phyloP scores from a whole-genome alignment of 2,797 vertebrate species.

The Tinamus major region DNA sequence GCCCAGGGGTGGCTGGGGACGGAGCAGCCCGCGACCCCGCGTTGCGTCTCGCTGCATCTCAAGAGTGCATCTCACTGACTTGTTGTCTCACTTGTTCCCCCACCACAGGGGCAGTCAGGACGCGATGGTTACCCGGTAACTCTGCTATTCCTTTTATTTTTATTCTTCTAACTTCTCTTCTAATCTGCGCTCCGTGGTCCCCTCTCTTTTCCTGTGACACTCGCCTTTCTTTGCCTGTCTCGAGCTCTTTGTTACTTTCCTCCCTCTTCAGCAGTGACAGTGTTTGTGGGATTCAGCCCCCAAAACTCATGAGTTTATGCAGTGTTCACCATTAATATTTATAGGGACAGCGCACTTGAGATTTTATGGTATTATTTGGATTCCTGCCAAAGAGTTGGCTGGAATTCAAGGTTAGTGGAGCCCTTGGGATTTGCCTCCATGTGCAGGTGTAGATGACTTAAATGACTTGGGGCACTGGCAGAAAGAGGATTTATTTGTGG shows the following conservation, averaged over 20 bases:
- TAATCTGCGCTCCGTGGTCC: neutral
- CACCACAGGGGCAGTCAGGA: slow-evolving; percentile 95
- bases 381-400: neutral
- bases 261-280: neutral
- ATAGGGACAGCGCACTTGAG: neutral
- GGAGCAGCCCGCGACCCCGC: slow-evolving; percentile 21
- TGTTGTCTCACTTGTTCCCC: slow-evolving; percentile 79
- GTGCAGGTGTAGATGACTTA: neutral
- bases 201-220: neutral
- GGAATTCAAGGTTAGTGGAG: neutral
- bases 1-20: neutral
- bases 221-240: slow-evolving; percentile 9
- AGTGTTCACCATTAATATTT: neutral
- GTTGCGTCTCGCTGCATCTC: slow-evolving; percentile 22
- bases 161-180: slow-evolving; percentile 50
- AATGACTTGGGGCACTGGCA: fast-evolving
- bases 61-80: slow-evolving; percentile 71
- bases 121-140: slow-evolving; percentile 98
- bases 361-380: neutral
- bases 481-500: neutral
- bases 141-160: slow-evolving; percentile 70
- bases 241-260: neutral
- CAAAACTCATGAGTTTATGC: neutral
- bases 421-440: neutral
- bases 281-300: neutral